Conservation (phyloP, 1,140 invertebrate genomes). For the Gryon sp. region DNA sequence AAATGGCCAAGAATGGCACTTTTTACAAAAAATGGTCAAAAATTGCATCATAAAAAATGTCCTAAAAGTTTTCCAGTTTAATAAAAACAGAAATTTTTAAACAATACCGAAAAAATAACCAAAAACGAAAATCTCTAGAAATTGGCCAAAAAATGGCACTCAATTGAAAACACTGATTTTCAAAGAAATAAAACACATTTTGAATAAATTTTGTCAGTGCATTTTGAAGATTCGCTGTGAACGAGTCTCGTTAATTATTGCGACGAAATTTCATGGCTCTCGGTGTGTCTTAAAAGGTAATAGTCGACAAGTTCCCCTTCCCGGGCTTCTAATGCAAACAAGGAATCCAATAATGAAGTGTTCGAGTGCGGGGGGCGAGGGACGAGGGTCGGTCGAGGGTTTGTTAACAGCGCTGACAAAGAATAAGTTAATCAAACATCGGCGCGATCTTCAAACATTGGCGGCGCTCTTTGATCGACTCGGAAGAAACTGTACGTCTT, state of each 20-base stretch:
- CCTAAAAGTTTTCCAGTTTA: too few species aligned
- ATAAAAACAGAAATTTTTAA: too few species aligned
- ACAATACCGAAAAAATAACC: too few species aligned
- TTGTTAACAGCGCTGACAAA: conserved; percentile 78
- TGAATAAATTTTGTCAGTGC: not conserved
- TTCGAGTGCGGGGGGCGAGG: conserved; percentile 23
- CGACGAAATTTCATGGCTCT: conserved; percentile 43
- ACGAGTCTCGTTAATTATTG: conserved; percentile 57
- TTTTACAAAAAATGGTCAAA: too few species aligned
- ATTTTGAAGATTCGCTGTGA: not conserved
- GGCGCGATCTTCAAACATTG: conserved; percentile 77
- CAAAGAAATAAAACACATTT: too few species aligned
- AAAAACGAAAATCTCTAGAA: too few species aligned
- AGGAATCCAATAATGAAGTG: conserved; percentile 59
- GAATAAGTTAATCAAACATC: conserved; percentile 78
- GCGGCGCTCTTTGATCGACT: conserved; percentile 74
- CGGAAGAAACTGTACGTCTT: conserved; percentile 71
- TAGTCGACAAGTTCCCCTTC: conserved; percentile 19
- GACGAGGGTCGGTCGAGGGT: conserved; percentile 66
- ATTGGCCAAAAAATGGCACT: too few species aligned
- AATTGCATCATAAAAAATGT: too few species aligned
- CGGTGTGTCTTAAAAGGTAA: conserved; percentile 48
- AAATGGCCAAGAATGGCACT: too few species aligned
- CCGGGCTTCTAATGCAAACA: conserved; percentile 58
- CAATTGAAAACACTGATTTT: not conserved